phyloP scores from a whole-genome alignment of 2,888 invertebrate species.

The Eupelmus urozonus region DNA sequence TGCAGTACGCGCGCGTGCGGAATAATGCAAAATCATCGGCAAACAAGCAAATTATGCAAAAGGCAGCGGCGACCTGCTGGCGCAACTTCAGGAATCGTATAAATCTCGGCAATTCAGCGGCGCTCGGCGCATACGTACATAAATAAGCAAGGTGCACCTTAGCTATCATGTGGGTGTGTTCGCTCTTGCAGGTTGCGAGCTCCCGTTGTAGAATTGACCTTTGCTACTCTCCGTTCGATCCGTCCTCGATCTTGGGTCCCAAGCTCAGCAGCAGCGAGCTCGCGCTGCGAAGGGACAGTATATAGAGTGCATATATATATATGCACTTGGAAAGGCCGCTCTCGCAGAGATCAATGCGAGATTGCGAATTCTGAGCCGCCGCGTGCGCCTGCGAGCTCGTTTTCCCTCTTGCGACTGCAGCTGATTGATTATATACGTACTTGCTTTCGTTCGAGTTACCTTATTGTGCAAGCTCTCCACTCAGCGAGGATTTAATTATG shows the following conservation, averaged over 20 bases:
- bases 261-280: too few relatives aligned
- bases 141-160: background rate
- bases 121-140: background rate
- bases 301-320: background rate
- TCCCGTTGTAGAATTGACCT: slow-evolving; percentile 36
- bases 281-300: background rate
- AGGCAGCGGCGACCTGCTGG: background rate
- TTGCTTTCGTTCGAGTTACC: slow-evolving; percentile 24
- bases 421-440: slow-evolving; percentile 50
- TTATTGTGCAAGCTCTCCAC: background rate
- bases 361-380: slow-evolving; percentile 23
- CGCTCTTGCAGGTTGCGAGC: background rate
- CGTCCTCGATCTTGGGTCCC: slow-evolving; percentile 16
- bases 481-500: slow-evolving; percentile 50
- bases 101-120: slow-evolving; percentile 13
- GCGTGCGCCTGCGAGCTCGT: background rate
- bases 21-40: background rate
- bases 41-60: slow-evolving; percentile 46
- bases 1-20: too few relatives aligned
- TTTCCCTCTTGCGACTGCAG: slow-evolving; percentile 20
- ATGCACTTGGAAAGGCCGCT: slow-evolving; percentile 20
- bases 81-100: slow-evolving; percentile 31
- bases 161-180: slow-evolving; percentile 28
- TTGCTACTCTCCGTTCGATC: background rate
- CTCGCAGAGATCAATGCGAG: slow-evolving; percentile 24